A percentile compares a stretch with the other conserved stretches of the same genome.
Conservation (phyloP, 2,888 invertebrate genomes). For the Bedellia somnulentella region DNA sequence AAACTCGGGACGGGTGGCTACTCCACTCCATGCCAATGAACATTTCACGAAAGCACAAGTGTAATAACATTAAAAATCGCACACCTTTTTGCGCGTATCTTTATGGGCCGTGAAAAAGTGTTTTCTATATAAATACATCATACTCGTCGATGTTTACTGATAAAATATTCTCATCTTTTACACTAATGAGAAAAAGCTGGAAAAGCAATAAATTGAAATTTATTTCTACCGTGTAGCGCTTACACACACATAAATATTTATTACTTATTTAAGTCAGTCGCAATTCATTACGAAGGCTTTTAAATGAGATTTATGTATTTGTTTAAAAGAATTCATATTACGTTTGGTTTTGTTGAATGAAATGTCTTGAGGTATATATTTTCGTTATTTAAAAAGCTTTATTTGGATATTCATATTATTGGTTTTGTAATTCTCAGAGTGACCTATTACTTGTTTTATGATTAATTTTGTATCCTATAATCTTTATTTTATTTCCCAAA, state of each 20-base stretch:
- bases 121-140: conserved; percentile 22
- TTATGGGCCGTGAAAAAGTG: conserved; percentile 22
- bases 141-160: conserved; percentile 27
- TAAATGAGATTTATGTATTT: conserved; percentile 25
- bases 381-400: no score
- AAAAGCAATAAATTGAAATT: conserved; percentile 40
- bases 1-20: no score
- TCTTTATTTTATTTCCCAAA: no score
- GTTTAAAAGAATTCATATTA: no score
- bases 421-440: no score
- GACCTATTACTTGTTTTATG: no score
- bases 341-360: no score
- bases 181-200: conserved; percentile 37
- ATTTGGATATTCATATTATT: no score
- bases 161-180: conserved; percentile 33
- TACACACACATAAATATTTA: conserved; percentile 35
- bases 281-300: conserved; percentile 35
- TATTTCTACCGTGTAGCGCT: conserved; percentile 29
- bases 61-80: conserved; percentile 38
- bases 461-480: no score
- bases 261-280: conserved; percentile 34
- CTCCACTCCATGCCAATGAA: conserved; percentile 45
- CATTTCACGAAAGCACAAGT: conserved; percentile 36
- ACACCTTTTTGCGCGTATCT: conserved; percentile 28
- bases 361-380: no score